A percentile compares a stretch with the other conserved stretches of the same genome.
phyloP scores from a whole-genome alignment of 2,113 vertebrate species.

The Xyliphius kryptos region DNA sequence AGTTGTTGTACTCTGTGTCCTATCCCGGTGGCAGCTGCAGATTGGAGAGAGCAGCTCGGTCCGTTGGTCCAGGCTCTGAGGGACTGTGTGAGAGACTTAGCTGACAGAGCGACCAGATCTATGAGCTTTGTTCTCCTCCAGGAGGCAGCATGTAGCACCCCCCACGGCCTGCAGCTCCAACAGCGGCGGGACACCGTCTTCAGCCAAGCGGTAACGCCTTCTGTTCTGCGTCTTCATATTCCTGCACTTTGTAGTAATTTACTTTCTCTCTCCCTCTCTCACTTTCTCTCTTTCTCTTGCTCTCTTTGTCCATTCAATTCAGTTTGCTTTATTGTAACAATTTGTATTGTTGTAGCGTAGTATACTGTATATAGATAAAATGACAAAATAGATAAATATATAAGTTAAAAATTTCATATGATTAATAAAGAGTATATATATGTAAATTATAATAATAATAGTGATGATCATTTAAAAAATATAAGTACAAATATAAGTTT shows the following conservation, averaged over 20 bases:
- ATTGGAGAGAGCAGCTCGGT: conserved; percentile 84
- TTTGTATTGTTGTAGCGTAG: too few relatives aligned
- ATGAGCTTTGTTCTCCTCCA: conserved; percentile 93
- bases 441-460: too few relatives aligned
- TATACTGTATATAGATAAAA: too few relatives aligned
- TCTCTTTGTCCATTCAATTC: background rate
- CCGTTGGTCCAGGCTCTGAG: conserved; percentile 79
- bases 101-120: conserved; percentile 80
- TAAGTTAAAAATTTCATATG: too few relatives aligned
- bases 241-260: too few relatives aligned
- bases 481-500: too few relatives aligned
- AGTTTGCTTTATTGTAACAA: background rate
- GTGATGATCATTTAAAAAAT: too few relatives aligned
- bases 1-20: too few relatives aligned
- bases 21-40: conserved; percentile 57
- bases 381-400: too few relatives aligned
- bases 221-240: background rate
- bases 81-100: conserved; percentile 85
- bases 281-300: background rate
- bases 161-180: conserved; percentile 82
- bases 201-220: conserved; percentile 84
- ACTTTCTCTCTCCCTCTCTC: background rate
- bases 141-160: conserved; percentile 84
- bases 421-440: too few relatives aligned
- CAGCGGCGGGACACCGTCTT: conserved; percentile 90